Evolutionary conservation across 2,113 vertebrate genomes (phyloP), one percentile per base, ranked within the genome.

Genomic region (Cyrtonyx montezumae): DNA sequence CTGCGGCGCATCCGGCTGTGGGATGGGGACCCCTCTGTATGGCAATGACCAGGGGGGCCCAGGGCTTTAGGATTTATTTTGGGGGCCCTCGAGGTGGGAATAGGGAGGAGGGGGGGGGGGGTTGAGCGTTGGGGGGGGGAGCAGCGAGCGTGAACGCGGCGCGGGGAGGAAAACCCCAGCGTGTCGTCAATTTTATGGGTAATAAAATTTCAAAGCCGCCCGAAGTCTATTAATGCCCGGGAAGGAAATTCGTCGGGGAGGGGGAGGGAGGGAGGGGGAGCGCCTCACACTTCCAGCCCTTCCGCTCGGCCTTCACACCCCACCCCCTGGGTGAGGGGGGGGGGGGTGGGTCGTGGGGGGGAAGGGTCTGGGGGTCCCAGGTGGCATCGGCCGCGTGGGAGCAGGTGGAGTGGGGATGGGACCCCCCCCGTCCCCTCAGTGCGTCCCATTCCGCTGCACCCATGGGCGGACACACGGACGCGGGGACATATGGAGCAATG

Each of bases 191-290:
- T 98, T 99, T 99, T 98, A 98, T 98, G 98, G 98, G 97, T 98
- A 98, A 98, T 99, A 99, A 98, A 98, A 98, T 98, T 98, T 99
- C 98, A 98, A 99, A 99, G 98, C 98, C 93, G 96, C 97, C 95
- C 97, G 97, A 98, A 51, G 98, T 98, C 98, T 98, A 98, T 98
- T 98, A 99, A 98, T 91, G 98, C 97, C 91, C 65, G 90, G 95
- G 96, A 96, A 97, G 97, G 98, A 97, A 98, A 98, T 98, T 98
- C 97, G 96, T 97, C 97, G 93, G 97, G 96, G 97, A 51, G 49
- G 49, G 49, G 49, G 49, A 51, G 49, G 96, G 96, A 90, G 97
- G 96, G 96, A 96, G 98, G 98, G 97, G 98, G 97, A 97, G 97
- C 96, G 25, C 98, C 97, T 97, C 98, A 97, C 97, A 97, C 96